Base-by-base conservation (phyloP, 2,888 invertebrate species). In the Lithophane socia region DNA sequence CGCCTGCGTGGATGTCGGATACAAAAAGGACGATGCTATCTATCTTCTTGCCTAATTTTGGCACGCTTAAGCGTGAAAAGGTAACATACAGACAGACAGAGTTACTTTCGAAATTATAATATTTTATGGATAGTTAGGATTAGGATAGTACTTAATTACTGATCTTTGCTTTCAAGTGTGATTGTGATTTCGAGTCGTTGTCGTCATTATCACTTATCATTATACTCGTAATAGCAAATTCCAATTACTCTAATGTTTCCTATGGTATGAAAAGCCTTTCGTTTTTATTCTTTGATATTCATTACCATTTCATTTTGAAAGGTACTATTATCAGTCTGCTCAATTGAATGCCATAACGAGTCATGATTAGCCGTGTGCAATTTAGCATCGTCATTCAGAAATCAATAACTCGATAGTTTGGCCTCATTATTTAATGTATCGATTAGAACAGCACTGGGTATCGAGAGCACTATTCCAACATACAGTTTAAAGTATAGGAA, bases 401-500 rank as follows among this genome's bases (percentile, higher is more conserved):
- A 73, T 82, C 70, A 71, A 83, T 83, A 66, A 83, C 37, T 67
- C 13, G 18, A 29, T 74, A 82, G 67, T 79, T 71, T 75, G 49
- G 42, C 71, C 75, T 84, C 69, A 69, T 65, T 82, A 67, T 60
- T 63, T 58, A 70, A 74, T 42, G 44, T 52, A 58, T 75, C 61
- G 54, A 77, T 84, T 83, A 44, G 29, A 70, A 73, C n/a, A 42
- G 42, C 24, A 56, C 37, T 47, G 12, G 42, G 16, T 42, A 58
- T 58, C 16, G 68, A 68, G 68, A 56, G 56, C n/a, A 56, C 37
- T n/a, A 42, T 37, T 58, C 84, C 86, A 90, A 88, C 86, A 78
- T 69, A 68, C 44, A 72, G 52, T 86, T 79, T 82, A 87, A 87
- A 90, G 87, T 79, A 85, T 91, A 92, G 92, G 90, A 91, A 93